Conservation (phyloP, 2,113 vertebrate genomes). For the Holacanthus passer region DNA sequence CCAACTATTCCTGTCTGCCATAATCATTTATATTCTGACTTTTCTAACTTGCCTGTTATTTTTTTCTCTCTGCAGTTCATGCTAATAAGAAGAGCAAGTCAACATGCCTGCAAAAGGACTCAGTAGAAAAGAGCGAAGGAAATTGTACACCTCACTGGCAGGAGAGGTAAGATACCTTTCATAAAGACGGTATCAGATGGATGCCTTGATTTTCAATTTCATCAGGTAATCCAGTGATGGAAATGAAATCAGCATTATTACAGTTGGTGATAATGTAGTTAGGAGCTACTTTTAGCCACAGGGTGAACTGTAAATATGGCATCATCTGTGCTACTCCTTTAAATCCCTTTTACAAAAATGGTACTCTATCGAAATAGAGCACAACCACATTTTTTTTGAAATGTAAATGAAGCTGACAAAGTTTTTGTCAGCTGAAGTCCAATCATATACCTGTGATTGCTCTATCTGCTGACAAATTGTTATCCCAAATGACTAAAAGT, state of each 20-base stretch:
- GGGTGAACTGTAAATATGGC: neutral
- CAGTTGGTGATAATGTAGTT: neutral
- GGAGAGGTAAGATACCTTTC: constrained; percentile 59
- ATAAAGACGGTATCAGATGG: neutral
- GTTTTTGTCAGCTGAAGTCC: no score
- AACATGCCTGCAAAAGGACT: constrained; percentile 56
- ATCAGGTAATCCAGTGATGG: no score
- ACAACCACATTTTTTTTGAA: neutral
- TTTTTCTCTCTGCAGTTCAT: constrained; percentile 22
- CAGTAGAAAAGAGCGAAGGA: constrained; percentile 32
- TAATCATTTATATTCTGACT: neutral
- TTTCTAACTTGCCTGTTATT: neutral
- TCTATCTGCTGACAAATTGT: no score
- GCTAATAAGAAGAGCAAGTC: neutral
- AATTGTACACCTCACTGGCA: constrained; percentile 28
- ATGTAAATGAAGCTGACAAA: no score
- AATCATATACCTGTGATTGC: no score
- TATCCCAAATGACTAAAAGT: no score
- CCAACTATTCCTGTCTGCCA: neutral
- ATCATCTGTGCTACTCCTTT: neutral
- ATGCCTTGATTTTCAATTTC: neutral
- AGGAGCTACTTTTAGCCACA: neutral
- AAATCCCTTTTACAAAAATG: neutral
- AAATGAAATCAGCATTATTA: neutral
- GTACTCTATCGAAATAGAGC: neutral